These are phyloP conservation scores for Coleophora deauratella DNA, from an alignment of 2,888 invertebrate species.

Conservation along the genomic window DNA sequence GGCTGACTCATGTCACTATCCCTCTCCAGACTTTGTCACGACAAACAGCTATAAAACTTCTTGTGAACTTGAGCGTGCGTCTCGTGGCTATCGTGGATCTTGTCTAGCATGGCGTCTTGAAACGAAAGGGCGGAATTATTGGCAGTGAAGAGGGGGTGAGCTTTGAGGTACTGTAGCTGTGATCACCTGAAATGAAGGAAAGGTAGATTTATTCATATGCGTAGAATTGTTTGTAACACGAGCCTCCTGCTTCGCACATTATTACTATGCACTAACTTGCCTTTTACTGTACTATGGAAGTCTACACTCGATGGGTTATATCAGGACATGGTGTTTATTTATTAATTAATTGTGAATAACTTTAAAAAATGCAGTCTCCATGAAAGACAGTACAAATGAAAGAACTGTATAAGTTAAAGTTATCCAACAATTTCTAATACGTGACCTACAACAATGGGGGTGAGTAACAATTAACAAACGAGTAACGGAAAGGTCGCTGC, in stretches of 20 bases:
- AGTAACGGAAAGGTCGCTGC: slow-evolving; percentile 24
- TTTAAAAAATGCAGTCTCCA: slow-evolving; percentile 7
- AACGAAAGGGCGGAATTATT: slow-evolving; percentile 62
- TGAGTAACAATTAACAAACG: slow-evolving; percentile 22
- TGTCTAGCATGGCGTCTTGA: slow-evolving; percentile 66
- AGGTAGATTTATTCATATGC: too few species aligned
- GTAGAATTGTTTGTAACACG: too few species aligned
- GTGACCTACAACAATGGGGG: slow-evolving; percentile 17
- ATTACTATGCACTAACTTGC: too few species aligned
- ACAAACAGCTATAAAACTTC: slow-evolving; percentile 35
- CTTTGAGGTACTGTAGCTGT: slow-evolving; percentile 34
- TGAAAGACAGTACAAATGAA: neutral
- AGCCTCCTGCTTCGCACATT: too few species aligned
- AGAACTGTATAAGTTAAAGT: slow-evolving; percentile 2
- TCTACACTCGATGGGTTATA: too few species aligned
- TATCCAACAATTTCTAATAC: neutral
- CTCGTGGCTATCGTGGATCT: slow-evolving; percentile 38
- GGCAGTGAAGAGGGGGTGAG: slow-evolving; percentile 63
- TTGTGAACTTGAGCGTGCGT: slow-evolving; percentile 33
- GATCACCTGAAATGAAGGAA: slow-evolving; percentile 41
- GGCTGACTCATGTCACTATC: slow-evolving; percentile 51
- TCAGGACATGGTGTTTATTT: too few species aligned
- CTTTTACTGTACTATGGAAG: too few species aligned
- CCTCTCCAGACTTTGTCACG: slow-evolving; percentile 44
- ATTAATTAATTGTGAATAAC: too few species aligned